Base-by-base conservation (phyloP, 2,888 invertebrate genomes). In the Rhingia rostrata region DNA sequence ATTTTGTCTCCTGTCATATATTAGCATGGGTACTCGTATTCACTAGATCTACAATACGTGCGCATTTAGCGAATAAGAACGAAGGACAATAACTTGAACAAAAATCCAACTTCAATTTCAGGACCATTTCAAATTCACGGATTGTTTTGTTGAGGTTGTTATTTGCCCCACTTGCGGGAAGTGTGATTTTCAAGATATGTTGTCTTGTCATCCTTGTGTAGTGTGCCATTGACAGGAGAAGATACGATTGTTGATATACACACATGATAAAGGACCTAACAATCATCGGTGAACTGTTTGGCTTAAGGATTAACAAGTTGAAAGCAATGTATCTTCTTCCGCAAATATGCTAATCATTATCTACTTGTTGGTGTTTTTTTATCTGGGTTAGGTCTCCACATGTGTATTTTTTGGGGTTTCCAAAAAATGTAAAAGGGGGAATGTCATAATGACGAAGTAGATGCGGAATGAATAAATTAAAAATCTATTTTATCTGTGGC, bases 251-350 rank as follows among this genome's bases (percentile, higher is more conserved):
- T 73, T 54, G 63, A 73, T 73, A 63, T 54, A 63, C 54, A 61
- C 66, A 33, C 73, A 63, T 63, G 73, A 73, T 63, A 63, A 73
- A 73, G 73, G 54, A 63, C 54, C 63, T 54, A 73, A 70, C 63
- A 73, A 63, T 45, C 63, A 73, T 54, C 45, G 30, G 54, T 43
- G 47, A 37, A 63, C 37, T 73, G 54, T 63, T 73, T 73, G 73
- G 45, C 73, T 73, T 63, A 63, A 73, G 63, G 73, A 73, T 63
- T 73, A 47, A 47, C 73, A 45, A 53, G 49, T 12, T 63, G 37
- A 45, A 37, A 9, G 61, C 63, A 63, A 73, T 72, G 63, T 51
- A 58, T 60, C 58, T 49, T 60, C 58, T 22, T 49, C 39, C 39
- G 41, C 49, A 49, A 70, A 60, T 70, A 70, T 70, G 70, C 49